Conservation (phyloP, 2,797 vertebrate genomes). For the Rhinoraja longicauda region DNA sequence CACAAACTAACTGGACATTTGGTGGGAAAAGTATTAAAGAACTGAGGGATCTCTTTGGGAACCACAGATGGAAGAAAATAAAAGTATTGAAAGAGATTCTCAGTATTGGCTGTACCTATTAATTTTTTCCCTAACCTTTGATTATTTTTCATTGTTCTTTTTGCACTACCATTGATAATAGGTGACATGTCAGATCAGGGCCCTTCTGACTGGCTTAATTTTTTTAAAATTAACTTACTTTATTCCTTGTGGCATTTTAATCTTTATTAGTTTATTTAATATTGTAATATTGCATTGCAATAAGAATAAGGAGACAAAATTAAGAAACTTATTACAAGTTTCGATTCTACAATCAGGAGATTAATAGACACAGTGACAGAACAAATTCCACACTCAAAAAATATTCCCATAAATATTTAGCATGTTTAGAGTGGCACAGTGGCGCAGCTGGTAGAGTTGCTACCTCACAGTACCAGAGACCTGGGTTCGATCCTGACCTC, state of each 20-base stretch:
- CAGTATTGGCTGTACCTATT: not conserved
- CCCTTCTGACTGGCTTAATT: not conserved
- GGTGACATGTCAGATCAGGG: no score
- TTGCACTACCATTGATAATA: no score
- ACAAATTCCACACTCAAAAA: not conserved
- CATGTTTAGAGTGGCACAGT: not conserved
- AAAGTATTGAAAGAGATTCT: not conserved
- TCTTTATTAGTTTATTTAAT: not conserved
- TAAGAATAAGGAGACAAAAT: not conserved
- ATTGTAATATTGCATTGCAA: not conserved
- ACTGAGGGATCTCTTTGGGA: not conserved
- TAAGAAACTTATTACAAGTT: no score
- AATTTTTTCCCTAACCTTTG: not conserved
- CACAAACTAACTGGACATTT: no score
- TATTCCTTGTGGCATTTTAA: not conserved
- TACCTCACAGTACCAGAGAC: no score
- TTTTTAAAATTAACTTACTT: not conserved
- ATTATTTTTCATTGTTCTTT: no score
- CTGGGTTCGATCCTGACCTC: no score
- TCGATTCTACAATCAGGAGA: no score
- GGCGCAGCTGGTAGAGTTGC: no score
- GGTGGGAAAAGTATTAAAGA: no score
- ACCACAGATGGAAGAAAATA: not conserved
- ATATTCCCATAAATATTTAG: not conserved
- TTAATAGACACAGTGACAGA: not conserved